These are phyloP conservation scores for Lasioglossum calceatum DNA, from an alignment of 2,888 invertebrate genomes.

Conservation along the genomic window DNA sequence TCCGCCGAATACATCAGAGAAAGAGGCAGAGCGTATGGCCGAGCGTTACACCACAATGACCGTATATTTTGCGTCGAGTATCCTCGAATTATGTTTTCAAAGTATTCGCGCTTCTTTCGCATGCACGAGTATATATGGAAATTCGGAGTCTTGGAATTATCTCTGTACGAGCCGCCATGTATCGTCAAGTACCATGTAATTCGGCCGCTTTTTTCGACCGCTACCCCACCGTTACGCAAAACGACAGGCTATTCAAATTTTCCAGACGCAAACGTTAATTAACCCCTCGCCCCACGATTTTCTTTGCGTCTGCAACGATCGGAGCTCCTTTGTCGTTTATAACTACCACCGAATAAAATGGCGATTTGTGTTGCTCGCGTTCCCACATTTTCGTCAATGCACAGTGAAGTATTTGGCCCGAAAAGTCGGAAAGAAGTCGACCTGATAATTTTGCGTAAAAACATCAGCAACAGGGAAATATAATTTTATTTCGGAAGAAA, in stretches of 20 bases:
- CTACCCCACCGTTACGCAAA: neutral
- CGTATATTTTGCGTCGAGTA: neutral
- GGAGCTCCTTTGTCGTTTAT: neutral
- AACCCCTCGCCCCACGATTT: neutral
- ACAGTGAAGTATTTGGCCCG: too few relatives aligned
- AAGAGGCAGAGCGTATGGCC: too few relatives aligned
- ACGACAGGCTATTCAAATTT: neutral
- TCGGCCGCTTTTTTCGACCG: neutral
- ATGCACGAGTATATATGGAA: neutral
- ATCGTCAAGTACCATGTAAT: neutral
- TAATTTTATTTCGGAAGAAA: neutral
- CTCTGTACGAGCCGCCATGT: neutral
- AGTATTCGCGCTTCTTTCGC: neutral
- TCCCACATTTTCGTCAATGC: neutral
- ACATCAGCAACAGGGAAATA: neutral
- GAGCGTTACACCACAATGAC: neutral
- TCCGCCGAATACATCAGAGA: neutral
- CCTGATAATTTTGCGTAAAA: too few relatives aligned
- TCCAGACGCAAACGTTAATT: neutral
- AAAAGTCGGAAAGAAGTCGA: too few relatives aligned
- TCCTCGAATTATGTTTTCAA: conserved; percentile 4
- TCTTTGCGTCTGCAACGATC: neutral
- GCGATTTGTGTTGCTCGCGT: neutral
- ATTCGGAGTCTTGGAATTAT: neutral
- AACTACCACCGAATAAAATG: neutral